Conservation (phyloP, 2,888 invertebrate genomes). For the Acleris emargana region DNA sequence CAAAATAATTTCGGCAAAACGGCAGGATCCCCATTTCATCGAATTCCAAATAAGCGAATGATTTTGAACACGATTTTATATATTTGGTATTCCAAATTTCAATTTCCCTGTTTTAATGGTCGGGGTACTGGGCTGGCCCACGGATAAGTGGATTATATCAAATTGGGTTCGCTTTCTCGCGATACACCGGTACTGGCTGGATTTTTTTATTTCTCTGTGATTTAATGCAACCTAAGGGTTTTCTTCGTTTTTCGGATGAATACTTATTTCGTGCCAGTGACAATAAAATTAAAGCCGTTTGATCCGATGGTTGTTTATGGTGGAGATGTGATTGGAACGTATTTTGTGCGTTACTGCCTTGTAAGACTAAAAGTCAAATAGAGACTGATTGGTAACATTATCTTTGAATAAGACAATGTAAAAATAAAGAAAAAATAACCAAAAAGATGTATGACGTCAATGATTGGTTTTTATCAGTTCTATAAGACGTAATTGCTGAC, state of each 20-base stretch:
- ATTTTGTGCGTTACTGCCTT: too few relatives aligned
- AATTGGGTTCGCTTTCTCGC: slow-evolving; percentile 17
- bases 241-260: not conserved
- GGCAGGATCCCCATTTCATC: too few relatives aligned
- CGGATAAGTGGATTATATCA: slow-evolving; percentile 23
- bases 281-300: not conserved
- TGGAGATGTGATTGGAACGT: not conserved
- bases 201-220: slow-evolving; percentile 15
- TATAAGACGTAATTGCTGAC: too few relatives aligned
- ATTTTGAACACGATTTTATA: not conserved
- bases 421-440: too few relatives aligned
- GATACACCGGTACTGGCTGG: slow-evolving; percentile 4
- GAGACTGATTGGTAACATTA: too few relatives aligned
- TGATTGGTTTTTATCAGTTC: too few relatives aligned
- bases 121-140: slow-evolving; percentile 3
- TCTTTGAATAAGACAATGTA: too few relatives aligned
- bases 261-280: not conserved
- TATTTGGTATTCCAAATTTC: slow-evolving; percentile 20
- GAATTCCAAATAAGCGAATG: not conserved
- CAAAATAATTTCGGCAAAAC: too few relatives aligned
- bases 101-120: slow-evolving; percentile 20
- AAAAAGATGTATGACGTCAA: too few relatives aligned
- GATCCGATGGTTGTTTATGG: not conserved
- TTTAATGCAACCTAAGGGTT: slow-evolving; percentile 3
- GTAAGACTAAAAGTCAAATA: too few relatives aligned